A percentile compares a stretch with the other conserved stretches of the same genome.
Evolutionary conservation across 1,140 invertebrate genomes (phyloP).

Genomic region (Notospermus geniculatus): DNA sequence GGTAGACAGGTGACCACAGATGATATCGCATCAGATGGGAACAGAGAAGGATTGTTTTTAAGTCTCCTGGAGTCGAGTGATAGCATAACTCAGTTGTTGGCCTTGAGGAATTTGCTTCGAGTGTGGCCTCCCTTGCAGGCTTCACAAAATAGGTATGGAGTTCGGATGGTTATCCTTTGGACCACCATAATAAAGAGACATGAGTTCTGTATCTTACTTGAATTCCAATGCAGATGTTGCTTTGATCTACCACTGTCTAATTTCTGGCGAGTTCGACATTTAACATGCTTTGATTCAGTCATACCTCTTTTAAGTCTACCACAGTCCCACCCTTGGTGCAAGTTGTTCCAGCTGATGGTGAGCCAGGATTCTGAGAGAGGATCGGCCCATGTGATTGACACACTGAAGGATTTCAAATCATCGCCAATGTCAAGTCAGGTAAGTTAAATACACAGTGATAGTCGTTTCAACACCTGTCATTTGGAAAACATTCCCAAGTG

Average conservation of each 20-base stretch:
- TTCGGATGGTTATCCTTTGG: too few species aligned
- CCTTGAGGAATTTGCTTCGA: slow-evolving; percentile 30
- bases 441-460: background rate
- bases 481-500: too few species aligned
- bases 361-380: background rate
- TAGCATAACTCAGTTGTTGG: slow-evolving; percentile 21
- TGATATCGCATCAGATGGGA: slow-evolving; percentile 25
- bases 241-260: background rate
- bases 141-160: slow-evolving; percentile 5
- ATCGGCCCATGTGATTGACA: background rate
- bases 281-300: too few species aligned
- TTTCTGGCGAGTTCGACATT: background rate
- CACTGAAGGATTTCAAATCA: background rate
- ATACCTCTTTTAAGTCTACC: slow-evolving; percentile 8
- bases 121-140: slow-evolving; percentile 32
- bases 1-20: slow-evolving; percentile 27
- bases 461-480: too few species aligned
- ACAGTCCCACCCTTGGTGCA: slow-evolving; percentile 9
- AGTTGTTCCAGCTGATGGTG: slow-evolving; percentile 9
- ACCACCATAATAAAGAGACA: too few species aligned
- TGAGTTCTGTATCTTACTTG: background rate
- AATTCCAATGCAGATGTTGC: background rate
- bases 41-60: slow-evolving; percentile 22
- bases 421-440: slow-evolving; percentile 6
- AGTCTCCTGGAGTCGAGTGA: slow-evolving; percentile 22